Evolutionary conservation across 1,140 invertebrate species (phyloP).

Genomic region (Rhizoglyphus robini): DNA sequence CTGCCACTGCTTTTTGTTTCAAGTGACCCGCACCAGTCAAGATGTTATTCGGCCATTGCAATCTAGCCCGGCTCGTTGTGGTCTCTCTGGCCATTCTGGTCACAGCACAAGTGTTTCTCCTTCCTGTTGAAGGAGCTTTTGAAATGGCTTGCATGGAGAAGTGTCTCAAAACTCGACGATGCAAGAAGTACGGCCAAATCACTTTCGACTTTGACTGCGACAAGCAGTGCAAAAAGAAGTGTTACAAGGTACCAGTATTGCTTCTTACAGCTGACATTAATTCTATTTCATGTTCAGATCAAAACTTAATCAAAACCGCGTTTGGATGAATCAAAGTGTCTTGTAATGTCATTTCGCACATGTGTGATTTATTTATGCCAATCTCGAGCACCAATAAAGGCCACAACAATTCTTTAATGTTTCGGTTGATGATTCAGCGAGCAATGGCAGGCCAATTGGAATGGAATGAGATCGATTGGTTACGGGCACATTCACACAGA

Average conservation of each 20-base stretch:
- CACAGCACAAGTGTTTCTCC: background rate
- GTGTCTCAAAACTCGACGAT: constrained; percentile 12
- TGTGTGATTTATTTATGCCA: background rate
- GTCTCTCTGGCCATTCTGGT: background rate
- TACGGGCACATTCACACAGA: background rate
- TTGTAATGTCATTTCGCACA: background rate
- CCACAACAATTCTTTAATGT: background rate
- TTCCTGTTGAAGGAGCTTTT: background rate
- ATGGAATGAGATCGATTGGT: background rate
- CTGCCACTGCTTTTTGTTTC: background rate
- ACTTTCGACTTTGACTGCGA: constrained; percentile 14
- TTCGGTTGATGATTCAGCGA: background rate
- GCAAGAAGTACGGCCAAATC: constrained; percentile 15
- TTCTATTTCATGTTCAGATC: background rate
- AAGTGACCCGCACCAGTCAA: background rate
- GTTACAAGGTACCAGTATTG: constrained; percentile 11
- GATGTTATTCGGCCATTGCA: background rate
- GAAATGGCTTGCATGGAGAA: constrained; percentile 20
- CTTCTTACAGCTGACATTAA: background rate
- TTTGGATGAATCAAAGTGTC: background rate
- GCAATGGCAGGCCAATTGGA: too few species aligned
- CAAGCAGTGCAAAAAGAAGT: constrained; percentile 16
- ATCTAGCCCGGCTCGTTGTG: background rate
- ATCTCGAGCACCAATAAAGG: background rate
- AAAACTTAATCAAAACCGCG: constrained; percentile 1